phyloP scores from a whole-genome alignment of 92 coral and sea anemone species.

The Epizoanthus ramosus region DNA sequence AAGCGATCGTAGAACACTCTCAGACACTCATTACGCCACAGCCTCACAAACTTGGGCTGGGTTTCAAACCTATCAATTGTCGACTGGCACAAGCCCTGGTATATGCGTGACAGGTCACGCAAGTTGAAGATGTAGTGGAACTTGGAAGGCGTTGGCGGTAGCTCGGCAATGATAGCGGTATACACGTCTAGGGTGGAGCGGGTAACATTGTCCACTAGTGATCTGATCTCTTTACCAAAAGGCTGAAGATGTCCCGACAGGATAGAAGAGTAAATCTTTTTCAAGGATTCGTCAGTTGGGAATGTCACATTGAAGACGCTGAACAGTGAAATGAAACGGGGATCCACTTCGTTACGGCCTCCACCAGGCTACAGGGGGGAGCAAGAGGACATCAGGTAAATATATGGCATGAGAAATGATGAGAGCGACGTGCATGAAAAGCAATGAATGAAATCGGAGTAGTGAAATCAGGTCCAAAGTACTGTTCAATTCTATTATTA shows the following conservation, averaged over 20 bases:
- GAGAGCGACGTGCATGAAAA: not conserved
- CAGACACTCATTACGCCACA: constrained; percentile 98
- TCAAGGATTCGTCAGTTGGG: constrained; percentile 92
- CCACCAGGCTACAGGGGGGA: constrained; percentile 88
- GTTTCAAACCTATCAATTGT: constrained; percentile 95
- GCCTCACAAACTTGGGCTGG: constrained; percentile 88
- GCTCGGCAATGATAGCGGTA: constrained; percentile 79
- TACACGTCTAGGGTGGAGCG: constrained; percentile 88
- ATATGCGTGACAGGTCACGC: constrained; percentile 97
- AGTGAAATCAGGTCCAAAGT: too few relatives aligned
- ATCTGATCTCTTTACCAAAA: constrained; percentile 84
- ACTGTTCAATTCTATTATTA: too few relatives aligned
- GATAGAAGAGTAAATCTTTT: constrained; percentile 91
- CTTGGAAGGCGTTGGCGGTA: constrained; percentile 99
- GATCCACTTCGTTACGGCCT: constrained; percentile 99
- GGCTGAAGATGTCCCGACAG: constrained; percentile 90
- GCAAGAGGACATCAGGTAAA: not conserved
- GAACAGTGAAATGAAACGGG: constrained; percentile 96
- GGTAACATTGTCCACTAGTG: constrained; percentile 72
- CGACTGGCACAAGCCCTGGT: constrained; percentile 95
- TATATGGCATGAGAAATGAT: not conserved
- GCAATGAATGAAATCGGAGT: too few relatives aligned
- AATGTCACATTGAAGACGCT: constrained; percentile 98
- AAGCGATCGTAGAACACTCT: constrained; percentile 99
- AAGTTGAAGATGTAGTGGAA: constrained; percentile 98